Percentiles rank a stretch among this genome's conserved stretches.
Evolutionary conservation across 1,140 invertebrate genomes (phyloP).

Genomic region (Drosophila arizonae): DNA sequence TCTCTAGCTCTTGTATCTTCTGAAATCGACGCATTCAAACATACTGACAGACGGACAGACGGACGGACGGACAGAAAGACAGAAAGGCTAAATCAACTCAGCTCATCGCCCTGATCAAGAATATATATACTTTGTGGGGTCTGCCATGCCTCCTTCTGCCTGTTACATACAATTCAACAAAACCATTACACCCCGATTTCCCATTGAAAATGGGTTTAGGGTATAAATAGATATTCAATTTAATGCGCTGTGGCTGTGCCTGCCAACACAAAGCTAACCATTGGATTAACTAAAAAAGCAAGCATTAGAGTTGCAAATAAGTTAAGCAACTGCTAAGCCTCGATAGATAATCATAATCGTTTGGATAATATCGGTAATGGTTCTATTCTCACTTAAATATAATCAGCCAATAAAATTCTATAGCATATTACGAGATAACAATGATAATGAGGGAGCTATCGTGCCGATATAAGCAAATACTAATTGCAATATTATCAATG

Average conservation of each 20-base stretch:
- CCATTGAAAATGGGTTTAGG: no score
- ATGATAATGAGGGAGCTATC: not conserved
- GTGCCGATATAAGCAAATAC: no score
- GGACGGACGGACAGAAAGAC: no score
- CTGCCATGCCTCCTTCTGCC: no score
- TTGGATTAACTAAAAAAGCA: not conserved
- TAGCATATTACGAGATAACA: not conserved
- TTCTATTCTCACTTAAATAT: not conserved
- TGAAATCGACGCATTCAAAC: no score
- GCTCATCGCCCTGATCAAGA: no score
- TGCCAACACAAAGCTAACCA: not conserved
- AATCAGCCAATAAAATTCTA: not conserved
- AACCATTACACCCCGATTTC: no score
- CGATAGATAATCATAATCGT: not conserved
- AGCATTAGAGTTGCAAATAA: not conserved
- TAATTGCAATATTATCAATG: not conserved
- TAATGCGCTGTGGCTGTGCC: conserved; percentile 7
- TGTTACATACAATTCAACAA: no score
- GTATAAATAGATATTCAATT: conserved; percentile 25
- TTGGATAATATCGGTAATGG: not conserved
- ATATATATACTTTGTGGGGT: no score
- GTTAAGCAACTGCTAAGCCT: not conserved
- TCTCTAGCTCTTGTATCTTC: no score
- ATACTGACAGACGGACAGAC: no score
- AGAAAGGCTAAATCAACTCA: no score